Percentiles rank a stretch among this genome's conserved stretches.
Conservation (phyloP, 2,888 invertebrate genomes). For the Eupsilia transversa region DNA sequence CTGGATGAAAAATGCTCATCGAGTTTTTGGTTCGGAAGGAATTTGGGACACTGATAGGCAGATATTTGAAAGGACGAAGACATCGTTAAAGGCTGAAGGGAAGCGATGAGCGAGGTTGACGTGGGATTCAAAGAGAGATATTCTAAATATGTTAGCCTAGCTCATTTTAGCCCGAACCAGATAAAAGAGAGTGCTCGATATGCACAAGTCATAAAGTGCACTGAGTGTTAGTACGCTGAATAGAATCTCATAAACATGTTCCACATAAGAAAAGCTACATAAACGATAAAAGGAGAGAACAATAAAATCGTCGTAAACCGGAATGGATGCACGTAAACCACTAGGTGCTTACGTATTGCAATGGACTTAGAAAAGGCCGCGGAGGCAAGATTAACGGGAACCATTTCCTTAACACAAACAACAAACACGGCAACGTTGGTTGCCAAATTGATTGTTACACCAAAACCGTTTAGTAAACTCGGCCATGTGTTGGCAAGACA, state of each 20-base stretch:
- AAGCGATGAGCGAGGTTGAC: conserved; percentile 18
- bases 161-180: conserved; percentile 18
- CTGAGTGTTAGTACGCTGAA: conserved; percentile 36
- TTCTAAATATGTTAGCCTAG: conserved; percentile 26
- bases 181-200: conserved; percentile 38
- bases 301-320: conserved; percentile 73
- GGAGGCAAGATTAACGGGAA: conserved; percentile 41
- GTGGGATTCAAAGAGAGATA: conserved; percentile 10
- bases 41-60: conserved; percentile 31
- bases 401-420: conserved; percentile 29
- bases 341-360: conserved; percentile 54
- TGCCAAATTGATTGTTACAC: conserved; percentile 57
- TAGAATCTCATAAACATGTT: conserved; percentile 57
- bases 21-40: not conserved
- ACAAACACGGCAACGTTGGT: conserved; percentile 36
- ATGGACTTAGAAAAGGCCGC: conserved; percentile 32
- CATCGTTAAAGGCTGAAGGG: conserved; percentile 21
- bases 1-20: conserved; percentile 8
- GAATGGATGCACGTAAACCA: conserved; percentile 69
- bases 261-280: conserved; percentile 58
- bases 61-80: conserved; percentile 25
- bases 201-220: conserved; percentile 43
- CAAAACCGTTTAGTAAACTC: conserved; percentile 50
- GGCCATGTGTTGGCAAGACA: conserved; percentile 42
- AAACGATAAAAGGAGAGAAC: conserved; percentile 69